Conservation (phyloP, 2,888 invertebrate species). For the Salticus scenicus region DNA sequence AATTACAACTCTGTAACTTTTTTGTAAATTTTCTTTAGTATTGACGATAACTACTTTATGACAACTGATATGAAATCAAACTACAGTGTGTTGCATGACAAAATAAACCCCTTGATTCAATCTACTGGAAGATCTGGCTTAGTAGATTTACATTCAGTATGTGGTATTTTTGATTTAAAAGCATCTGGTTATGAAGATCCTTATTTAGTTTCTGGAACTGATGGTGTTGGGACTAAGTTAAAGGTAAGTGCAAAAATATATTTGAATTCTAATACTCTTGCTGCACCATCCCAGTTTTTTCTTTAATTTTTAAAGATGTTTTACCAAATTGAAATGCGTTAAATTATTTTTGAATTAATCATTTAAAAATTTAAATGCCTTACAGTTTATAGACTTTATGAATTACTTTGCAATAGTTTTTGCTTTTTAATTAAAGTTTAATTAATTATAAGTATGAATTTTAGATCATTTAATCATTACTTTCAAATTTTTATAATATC, state of each 20-base stretch:
- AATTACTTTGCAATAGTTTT: too few species aligned
- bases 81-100: background rate
- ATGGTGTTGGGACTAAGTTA: constrained; percentile 97
- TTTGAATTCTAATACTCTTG: background rate
- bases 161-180: constrained; percentile 89
- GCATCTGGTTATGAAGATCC: constrained; percentile 87
- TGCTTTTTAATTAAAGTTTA: too few species aligned
- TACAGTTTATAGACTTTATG: too few species aligned
- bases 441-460: too few species aligned
- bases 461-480: too few species aligned
- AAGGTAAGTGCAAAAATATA: too few species aligned
- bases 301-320: background rate
- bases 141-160: background rate
- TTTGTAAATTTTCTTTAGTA: background rate
- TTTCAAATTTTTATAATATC: too few species aligned
- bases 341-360: too few species aligned
- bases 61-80: too few species aligned
- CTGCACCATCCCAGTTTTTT: background rate
- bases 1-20: too few species aligned
- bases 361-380: too few species aligned
- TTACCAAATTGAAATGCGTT: too few species aligned
- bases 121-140: constrained; percentile 25
- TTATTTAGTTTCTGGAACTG: constrained; percentile 93
- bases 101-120: background rate
- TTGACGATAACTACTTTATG: background rate